Percentiles rank a stretch among this genome's conserved stretches.
phyloP scores from a whole-genome alignment of 2,113 vertebrate species.

The Esox niger region DNA sequence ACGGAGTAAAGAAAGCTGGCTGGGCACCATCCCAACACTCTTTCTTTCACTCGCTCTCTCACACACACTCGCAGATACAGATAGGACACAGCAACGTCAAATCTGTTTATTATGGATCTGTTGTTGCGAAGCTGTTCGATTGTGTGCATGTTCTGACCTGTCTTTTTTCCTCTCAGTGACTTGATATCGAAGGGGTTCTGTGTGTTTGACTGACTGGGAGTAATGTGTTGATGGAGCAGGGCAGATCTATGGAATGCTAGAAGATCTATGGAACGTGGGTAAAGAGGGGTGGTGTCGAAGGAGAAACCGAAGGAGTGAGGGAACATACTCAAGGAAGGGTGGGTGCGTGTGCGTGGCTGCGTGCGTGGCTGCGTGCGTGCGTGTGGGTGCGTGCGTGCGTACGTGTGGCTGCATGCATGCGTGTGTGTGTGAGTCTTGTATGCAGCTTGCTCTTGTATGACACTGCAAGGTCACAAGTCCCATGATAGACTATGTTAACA shows the following conservation, averaged over 20 bases:
- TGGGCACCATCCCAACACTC: background rate
- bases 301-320: background rate
- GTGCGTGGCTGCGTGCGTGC: too few relatives aligned
- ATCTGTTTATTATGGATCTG: background rate
- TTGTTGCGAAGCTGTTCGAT: background rate
- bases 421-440: background rate
- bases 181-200: background rate
- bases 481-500: conserved; percentile 42
- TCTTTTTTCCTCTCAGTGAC: background rate
- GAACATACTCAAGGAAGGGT: background rate
- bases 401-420: too few relatives aligned
- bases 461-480: conserved; percentile 45
- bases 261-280: background rate
- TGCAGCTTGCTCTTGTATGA: conserved; percentile 19
- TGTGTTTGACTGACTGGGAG: conserved; percentile 10
- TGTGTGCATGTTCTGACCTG: conserved; percentile 10
- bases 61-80: too few relatives aligned
- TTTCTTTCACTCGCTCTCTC: too few relatives aligned
- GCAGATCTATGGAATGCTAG: background rate
- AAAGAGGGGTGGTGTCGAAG: background rate
- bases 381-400: too few relatives aligned
- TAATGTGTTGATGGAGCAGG: conserved; percentile 2
- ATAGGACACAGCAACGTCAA: too few relatives aligned
- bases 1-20: conserved; percentile 17
- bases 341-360: too few relatives aligned